Base-by-base conservation (phyloP, 2,113 vertebrate genomes). In the Gorsachius goisagi region DNA sequence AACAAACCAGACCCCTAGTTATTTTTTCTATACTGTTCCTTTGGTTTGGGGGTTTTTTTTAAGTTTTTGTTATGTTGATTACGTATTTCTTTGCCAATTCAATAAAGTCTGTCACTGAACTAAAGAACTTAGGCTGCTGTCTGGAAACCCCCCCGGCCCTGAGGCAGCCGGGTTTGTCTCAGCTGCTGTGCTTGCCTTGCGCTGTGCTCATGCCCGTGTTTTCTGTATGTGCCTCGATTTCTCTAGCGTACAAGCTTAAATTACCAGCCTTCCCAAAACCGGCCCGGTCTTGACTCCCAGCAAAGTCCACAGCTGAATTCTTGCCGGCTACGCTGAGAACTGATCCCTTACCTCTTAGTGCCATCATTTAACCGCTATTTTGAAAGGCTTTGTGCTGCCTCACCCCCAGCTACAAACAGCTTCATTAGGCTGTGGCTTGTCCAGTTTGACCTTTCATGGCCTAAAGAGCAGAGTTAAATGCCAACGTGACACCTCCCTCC, bases 401-500 rank as follows among this genome's bases (percentile, higher is more conserved):
- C 89, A 69, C 68, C 85, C 89, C 79, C 77, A 89, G 81, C 96
- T 78, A 32, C 95, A 80, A 59, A 85, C 90, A 33, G 55, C 89
- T 94, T 96, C 92, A 37, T 85, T 76, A 92, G 95, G 56, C 85
- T 33, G 44, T 49, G 86, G 60, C 92, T 95, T 96, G 96, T 93
- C 96, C 90, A 60, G 5, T 11, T 83, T 93, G 94, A 89, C 98
- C 98, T 97, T 96, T 23, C 7, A 9, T 82, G 93, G 80, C 83
- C 95, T 58, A 1, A 39, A 74, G 98, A 97, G 85, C 45, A 50
- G 96, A 50, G 96, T 64, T 87, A 94, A 92, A 97, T 81, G 97
- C 96, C 94, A 89, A 95, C 69, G 94, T 97, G 98, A 96, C 97
- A 85, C 97, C 91, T 93, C 75, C 80, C 52, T 87, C 93, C 80